These are phyloP conservation scores for Epiblema foenella DNA, from an alignment of 2,888 invertebrate species.

Conservation along the genomic window DNA sequence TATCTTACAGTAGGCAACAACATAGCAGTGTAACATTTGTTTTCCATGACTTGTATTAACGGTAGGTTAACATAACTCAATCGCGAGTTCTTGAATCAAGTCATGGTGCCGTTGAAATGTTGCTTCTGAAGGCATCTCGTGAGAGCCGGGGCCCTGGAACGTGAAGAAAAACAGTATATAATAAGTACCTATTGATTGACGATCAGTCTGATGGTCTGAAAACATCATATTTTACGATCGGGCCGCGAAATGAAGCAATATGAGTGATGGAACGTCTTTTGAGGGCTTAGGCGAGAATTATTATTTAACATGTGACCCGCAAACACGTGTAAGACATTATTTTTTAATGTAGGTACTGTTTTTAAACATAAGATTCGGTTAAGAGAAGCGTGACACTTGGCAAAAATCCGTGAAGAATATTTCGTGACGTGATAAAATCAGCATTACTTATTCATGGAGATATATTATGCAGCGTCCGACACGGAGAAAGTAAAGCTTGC, in stretches of 20 bases:
- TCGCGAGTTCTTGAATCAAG: constrained; percentile 63
- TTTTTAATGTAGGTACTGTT: background rate
- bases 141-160: constrained; percentile 79
- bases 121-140: constrained; percentile 77
- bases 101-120: constrained; percentile 73
- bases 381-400: constrained; percentile 35
- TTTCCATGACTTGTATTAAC: constrained; percentile 50
- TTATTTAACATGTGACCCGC: constrained; percentile 23
- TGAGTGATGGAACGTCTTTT: constrained; percentile 19
- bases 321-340: background rate
- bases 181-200: constrained; percentile 20
- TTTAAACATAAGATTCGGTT: constrained; percentile 9
- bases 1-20: constrained; percentile 45
- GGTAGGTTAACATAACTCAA: constrained; percentile 60
- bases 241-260: background rate
- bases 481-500: constrained; percentile 33
- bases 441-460: constrained; percentile 43
- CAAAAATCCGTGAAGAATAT: constrained; percentile 37
- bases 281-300: constrained; percentile 4
- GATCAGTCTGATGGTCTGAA: background rate
- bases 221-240: constrained; percentile 10
- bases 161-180: constrained; percentile 49
- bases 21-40: constrained; percentile 37
- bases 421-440: constrained; percentile 44
- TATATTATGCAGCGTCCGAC: constrained; percentile 40